A percentile compares a stretch with the other conserved stretches of the same genome.
These are phyloP conservation scores for Amitus sp. DNA, from an alignment of 2,888 invertebrate genomes.

Conservation along the genomic window DNA sequence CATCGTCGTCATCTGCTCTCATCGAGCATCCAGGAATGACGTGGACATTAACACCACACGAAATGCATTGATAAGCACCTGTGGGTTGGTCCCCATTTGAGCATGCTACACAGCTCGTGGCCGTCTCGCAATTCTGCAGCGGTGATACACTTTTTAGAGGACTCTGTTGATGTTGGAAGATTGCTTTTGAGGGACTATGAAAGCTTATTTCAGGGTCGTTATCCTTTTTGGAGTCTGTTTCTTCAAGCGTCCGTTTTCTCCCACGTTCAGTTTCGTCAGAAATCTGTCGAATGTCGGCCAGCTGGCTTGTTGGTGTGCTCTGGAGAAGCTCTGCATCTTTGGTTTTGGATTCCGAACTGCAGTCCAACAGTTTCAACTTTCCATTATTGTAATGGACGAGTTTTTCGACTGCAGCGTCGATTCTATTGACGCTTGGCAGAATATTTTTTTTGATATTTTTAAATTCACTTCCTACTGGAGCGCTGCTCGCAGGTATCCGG, in stretches of 20 bases:
- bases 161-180: background rate
- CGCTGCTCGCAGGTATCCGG: constrained; percentile 23
- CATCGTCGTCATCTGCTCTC: constrained; percentile 14
- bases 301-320: too few species aligned
- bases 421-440: background rate
- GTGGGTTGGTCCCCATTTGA: background rate
- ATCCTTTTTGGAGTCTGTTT: too few species aligned
- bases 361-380: background rate
- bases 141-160: background rate
- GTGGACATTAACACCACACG: constrained; percentile 17
- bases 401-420: background rate
- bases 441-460: constrained; percentile 23
- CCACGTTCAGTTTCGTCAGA: too few species aligned
- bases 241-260: too few species aligned
- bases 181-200: too few species aligned
- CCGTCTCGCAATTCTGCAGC: background rate
- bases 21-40: constrained; percentile 11
- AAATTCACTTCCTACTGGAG: constrained; percentile 24
- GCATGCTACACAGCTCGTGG: constrained; percentile 11
- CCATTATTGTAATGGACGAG: background rate
- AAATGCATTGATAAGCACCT: constrained; percentile 11
- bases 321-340: background rate
- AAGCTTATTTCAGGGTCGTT: too few species aligned
- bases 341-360: background rate
- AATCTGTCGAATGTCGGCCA: too few species aligned